A percentile compares a stretch with the other conserved stretches of the same genome.
These are phyloP conservation scores for Andrena hattorfiana DNA, from an alignment of 2,888 invertebrate species.

Conservation along the genomic window DNA sequence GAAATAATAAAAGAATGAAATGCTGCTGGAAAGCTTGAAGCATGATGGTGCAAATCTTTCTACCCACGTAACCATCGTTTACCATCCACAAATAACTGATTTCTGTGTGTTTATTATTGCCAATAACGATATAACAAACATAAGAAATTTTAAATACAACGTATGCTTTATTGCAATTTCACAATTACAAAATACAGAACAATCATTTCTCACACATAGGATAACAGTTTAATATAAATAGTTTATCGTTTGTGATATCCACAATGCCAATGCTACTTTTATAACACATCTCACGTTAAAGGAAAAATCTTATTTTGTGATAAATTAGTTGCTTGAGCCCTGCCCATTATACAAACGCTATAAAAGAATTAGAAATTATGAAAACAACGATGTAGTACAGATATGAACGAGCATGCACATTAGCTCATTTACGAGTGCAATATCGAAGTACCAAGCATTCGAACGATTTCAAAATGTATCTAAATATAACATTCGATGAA, in stretches of 20 bases:
- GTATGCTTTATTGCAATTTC: background rate
- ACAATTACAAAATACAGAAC: conserved; percentile 6
- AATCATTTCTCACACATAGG: background rate
- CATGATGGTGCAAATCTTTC: conserved; percentile 3
- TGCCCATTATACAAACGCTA: background rate
- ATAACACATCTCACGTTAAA: background rate
- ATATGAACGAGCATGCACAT: conserved; percentile 51
- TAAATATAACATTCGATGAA: conserved; percentile 39
- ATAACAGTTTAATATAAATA: conserved; percentile 6
- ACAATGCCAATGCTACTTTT: background rate
- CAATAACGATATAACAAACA: background rate
- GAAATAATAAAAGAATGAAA: conserved; percentile 9
- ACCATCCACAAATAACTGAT: conserved; percentile 1
- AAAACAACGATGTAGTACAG: conserved; percentile 10
- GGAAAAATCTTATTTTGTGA: background rate
- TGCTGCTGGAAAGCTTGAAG: conserved; percentile 30
- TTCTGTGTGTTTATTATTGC: background rate
- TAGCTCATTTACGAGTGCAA: conserved; percentile 38
- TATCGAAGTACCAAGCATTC: conserved; percentile 46
- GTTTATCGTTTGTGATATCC: background rate
- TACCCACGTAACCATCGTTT: background rate
- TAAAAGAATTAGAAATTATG: background rate
- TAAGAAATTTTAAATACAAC: background rate
- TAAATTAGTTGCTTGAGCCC: background rate
- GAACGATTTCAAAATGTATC: conserved; percentile 37